A percentile compares a stretch with the other conserved stretches of the same genome.
phyloP scores from a whole-genome alignment of 2,113 vertebrate species.

The Rhinoderma darwinii region DNA sequence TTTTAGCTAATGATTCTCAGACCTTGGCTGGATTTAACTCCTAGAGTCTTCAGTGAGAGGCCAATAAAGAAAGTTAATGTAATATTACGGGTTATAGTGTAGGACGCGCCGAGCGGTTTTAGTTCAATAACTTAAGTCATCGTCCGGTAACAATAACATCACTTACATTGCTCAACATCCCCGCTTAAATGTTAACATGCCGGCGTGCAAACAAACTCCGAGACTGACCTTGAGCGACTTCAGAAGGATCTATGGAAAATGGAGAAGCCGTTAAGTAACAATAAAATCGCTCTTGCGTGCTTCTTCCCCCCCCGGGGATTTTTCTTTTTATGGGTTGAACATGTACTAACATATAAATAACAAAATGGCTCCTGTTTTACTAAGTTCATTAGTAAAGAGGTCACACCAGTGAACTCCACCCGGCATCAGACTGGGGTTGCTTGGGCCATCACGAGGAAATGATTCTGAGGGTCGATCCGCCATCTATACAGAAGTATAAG shows the following conservation, averaged over 20 bases:
- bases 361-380: constrained; percentile 20
- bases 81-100: neutral
- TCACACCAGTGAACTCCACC: neutral
- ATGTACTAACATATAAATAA: constrained; percentile 23
- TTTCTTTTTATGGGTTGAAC: neutral
- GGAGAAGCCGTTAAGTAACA: neutral
- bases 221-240: constrained; percentile 26
- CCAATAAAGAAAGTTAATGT: constrained; percentile 35
- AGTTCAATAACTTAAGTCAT: constrained; percentile 20
- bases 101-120: neutral
- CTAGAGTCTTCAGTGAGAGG: neutral
- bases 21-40: neutral
- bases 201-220: neutral
- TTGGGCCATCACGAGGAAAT: neutral
- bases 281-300: constrained; percentile 11
- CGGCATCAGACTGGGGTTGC: neutral
- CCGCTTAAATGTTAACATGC: constrained; percentile 36
- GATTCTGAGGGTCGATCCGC: neutral
- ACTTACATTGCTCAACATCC: neutral
- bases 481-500: neutral
- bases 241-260: neutral
- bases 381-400: neutral
- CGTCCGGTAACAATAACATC: constrained; percentile 29
- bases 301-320: neutral
- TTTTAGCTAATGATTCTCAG: constrained; percentile 23